Evolutionary conservation across 2,113 vertebrate genomes (phyloP).

Genomic region (Neodontobutis hainanensis): DNA sequence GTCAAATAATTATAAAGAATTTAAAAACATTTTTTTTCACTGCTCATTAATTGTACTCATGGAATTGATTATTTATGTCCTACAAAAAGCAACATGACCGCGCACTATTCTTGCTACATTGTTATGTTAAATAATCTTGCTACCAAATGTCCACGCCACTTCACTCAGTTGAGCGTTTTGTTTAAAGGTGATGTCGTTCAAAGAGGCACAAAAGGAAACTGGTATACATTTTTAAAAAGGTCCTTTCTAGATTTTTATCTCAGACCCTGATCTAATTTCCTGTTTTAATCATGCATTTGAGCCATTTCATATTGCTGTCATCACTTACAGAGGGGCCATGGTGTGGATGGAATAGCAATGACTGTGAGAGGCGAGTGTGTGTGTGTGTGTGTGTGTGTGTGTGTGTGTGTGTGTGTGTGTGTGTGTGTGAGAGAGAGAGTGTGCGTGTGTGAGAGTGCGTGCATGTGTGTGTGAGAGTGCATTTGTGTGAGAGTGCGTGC

Average conservation of each 20-base stretch:
- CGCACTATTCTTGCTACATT: too few relatives aligned
- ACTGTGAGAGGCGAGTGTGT: constrained; percentile 45
- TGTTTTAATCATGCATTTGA: constrained; percentile 61
- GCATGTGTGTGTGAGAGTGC: constrained; percentile 44
- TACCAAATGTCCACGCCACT: too few relatives aligned
- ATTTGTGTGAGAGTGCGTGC: constrained; percentile 16
- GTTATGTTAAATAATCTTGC: too few relatives aligned
- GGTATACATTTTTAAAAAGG: constrained; percentile 6
- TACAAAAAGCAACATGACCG: too few relatives aligned
- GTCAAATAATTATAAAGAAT: neutral
- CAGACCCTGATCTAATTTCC: constrained; percentile 55
- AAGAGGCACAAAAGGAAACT: constrained; percentile 17
- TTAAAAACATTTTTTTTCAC: too few relatives aligned
- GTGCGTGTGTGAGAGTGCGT: constrained; percentile 19
- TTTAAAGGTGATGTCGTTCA: neutral
- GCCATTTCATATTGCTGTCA: constrained; percentile 62
- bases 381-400: constrained; percentile 27
- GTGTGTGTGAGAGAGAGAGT: constrained; percentile 39
- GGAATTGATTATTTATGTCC: too few relatives aligned
- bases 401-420: constrained; percentile 30
- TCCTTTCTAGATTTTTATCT: constrained; percentile 40
- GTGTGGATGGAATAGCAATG: constrained; percentile 77
- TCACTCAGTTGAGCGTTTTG: too few relatives aligned
- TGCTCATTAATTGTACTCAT: too few relatives aligned
- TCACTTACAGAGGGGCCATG: constrained; percentile 50